Base-by-base conservation (phyloP, 92 coral and sea anemone genomes). In the Parazoanthus swiftii region DNA sequence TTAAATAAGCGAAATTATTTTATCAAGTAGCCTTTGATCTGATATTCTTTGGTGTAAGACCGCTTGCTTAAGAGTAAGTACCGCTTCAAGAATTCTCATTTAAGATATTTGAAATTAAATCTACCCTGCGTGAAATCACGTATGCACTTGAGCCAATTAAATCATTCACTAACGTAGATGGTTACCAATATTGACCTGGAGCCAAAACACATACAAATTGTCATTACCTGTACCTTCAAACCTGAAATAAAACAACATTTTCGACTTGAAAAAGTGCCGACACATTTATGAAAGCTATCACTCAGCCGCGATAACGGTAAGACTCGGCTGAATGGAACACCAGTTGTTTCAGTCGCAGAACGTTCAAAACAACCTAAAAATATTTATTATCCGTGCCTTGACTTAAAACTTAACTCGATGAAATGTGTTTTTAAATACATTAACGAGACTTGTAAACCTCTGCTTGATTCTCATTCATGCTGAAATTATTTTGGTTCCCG, bases 221-320 rank as follows among this genome's bases (percentile, higher is more conserved):
- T 84, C 87, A 74, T 68, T 33, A 71, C 46, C 38, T 44, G 20
- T 25, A 48, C 65, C 48, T 59, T 29, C 67, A 70, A 71, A 84
- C 44, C 68, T 71, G n/a, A 71, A 84, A 71, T 46, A 42, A 76
- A 76, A 76, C 80, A 84, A 84, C 70, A 80, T 46, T 84, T 84
- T 84, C 46, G 29, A 44, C 86, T 82, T 84, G 65, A 84, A 73
- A 70, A 48, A 72, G 87, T 71, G 87, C 87, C 87, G 87, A 84
- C 87, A 33, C 11, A 33, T 35, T 84, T 46, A 72, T 71, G 15
- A 71, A 35, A 65, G 23, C 26, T 38, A 46, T 84, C 87, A 83
- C 21, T 38, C 71, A 23, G 48, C 51, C 59, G 48, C 21, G 80
- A 76, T 76, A 18, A 39, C 29, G 80, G 54, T 42, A 54, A 6